These are phyloP conservation scores for Drosophila equinoxialis DNA, from an alignment of 1,140 invertebrate genomes.

Conservation along the genomic window DNA sequence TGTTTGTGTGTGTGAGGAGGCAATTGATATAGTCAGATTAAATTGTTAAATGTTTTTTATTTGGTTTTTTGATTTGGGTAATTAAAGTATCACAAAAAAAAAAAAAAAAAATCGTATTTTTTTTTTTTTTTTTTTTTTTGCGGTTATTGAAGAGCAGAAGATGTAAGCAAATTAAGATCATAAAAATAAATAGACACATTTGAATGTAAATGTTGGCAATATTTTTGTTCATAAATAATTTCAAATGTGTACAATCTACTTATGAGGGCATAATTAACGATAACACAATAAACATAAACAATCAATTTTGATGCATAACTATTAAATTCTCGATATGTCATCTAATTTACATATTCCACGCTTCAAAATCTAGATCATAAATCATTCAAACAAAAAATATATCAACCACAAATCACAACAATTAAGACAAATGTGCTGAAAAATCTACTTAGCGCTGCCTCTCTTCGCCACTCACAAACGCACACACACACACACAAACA, in stretches of 20 bases:
- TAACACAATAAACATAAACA: not conserved
- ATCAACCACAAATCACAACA: conserved; percentile 81
- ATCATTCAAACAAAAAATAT: conserved; percentile 65
- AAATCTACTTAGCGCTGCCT: conserved; percentile 78
- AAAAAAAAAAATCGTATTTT: no score
- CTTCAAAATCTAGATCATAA: conserved; percentile 53
- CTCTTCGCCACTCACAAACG: conserved; percentile 25
- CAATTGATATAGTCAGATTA: conserved; percentile 83
- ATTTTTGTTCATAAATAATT: not conserved
- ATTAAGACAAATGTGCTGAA: conserved; percentile 82
- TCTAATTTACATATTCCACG: conserved; percentile 19
- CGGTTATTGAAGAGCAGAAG: conserved; percentile 24
- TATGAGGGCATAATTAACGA: not conserved
- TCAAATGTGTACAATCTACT: no score
- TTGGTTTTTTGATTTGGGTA: conserved; percentile 78
- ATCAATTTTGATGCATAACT: not conserved
- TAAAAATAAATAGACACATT: not conserved
- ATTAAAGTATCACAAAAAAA: conserved; percentile 74
- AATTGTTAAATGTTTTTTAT: conserved; percentile 82
- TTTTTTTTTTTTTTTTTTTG: conserved; percentile 37
- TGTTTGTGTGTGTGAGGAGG: conserved; percentile 35
- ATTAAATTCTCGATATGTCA: conserved; percentile 1
- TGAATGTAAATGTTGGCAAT: not conserved
- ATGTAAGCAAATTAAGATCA: not conserved
- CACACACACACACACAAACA: conserved; percentile 22